Conservation (phyloP, 2,888 invertebrate species). For the Biston stratarius region DNA sequence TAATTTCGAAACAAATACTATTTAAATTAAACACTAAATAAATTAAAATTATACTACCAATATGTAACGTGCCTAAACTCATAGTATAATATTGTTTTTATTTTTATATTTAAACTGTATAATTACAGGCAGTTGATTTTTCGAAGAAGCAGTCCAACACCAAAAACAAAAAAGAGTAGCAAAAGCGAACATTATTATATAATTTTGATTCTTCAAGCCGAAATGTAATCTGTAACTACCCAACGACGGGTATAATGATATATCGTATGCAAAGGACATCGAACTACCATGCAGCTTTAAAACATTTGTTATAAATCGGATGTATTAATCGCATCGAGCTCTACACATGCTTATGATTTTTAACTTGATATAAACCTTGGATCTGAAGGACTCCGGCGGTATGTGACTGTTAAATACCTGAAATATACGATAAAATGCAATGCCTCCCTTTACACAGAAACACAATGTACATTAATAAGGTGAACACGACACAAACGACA, state of each 20-base stretch:
- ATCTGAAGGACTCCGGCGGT: slow-evolving; percentile 96
- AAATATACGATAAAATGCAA: slow-evolving; percentile 87
- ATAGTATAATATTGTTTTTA: neutral
- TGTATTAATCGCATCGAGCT: slow-evolving; percentile 64
- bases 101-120: neutral
- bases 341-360: slow-evolving; percentile 83
- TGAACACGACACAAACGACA: slow-evolving; percentile 40
- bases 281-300: slow-evolving; percentile 71
- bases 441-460: slow-evolving; percentile 64
- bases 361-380: slow-evolving; percentile 92
- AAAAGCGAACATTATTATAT: slow-evolving; percentile 59
- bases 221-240: slow-evolving; percentile 11
- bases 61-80: neutral
- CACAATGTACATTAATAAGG: slow-evolving; percentile 40
- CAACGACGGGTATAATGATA: slow-evolving; percentile 9
- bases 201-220: slow-evolving; percentile 41
- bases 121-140: slow-evolving; percentile 26
- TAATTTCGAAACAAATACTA: slow-evolving; percentile 6
- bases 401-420: slow-evolving; percentile 98
- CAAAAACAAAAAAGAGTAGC: slow-evolving; percentile 59
- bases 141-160: slow-evolving; percentile 67
- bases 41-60: slow-evolving; percentile 29
- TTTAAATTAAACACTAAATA: slow-evolving; percentile 21
- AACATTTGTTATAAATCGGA: slow-evolving; percentile 56
- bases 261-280: slow-evolving; percentile 38